Base-by-base conservation (phyloP, 2,113 vertebrate genomes). In the Natator depressus region DNA sequence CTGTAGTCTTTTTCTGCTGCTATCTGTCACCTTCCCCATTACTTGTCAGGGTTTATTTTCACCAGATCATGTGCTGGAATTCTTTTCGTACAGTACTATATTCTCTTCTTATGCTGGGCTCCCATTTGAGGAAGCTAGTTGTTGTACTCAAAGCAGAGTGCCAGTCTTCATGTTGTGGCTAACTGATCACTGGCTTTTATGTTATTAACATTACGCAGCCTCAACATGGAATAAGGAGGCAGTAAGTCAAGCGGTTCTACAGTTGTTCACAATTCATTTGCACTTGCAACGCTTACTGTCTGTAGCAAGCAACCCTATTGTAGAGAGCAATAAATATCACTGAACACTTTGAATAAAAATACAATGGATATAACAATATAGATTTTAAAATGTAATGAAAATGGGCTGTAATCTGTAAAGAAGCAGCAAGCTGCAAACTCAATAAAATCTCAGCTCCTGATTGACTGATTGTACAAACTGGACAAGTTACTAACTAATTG, bases 161-260 rank as follows among this genome's bases (percentile, higher is more conserved):
- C 88, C 88, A 94, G 75, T 89, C 84, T 95, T 78, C 82, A 76
- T 94, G 82, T 57, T 95, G 88, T 90, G 62, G 72, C 80, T 95
- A 88, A 96, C 85, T 93, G 59, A 96, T 97, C 87, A 65, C 72
- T 89, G 29, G n/a, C 85, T 98, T 97, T 97, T 96, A 85, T 82
- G 57, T 93, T 90, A 80, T 96, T 98, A 96, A 94, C 87, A 94
- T 93, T 87, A 89, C 35, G 90, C 87, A 83, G 76, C 55, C 91
- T 96, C 53, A 95, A 69, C 75, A 93, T 87, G 96, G 84, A 97
- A 96, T 97, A 95, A 96, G 87, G 89, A 88, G 47, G 35, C 90
- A 93, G 4, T 92, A 96, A 96, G 50, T 97, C 94, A 96, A 82
- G 91, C 96, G 38, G 84, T 87, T 96, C 47, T 80, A 85, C 83